These are phyloP conservation scores for Phyllostomus hastatus DNA, from an alignment of 2,113 vertebrate genomes.

Conservation along the genomic window DNA sequence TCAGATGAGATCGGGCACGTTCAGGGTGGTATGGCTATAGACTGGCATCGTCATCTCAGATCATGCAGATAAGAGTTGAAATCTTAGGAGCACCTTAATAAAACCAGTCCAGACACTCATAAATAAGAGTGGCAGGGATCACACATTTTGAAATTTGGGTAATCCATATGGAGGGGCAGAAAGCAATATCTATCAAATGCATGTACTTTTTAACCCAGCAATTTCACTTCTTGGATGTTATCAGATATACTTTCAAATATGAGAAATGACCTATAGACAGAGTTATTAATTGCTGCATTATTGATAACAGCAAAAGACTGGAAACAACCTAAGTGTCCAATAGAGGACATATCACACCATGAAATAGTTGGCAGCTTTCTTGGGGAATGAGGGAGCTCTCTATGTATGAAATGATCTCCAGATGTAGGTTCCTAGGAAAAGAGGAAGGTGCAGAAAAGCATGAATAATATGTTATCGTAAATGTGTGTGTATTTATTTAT, in stretches of 20 bases:
- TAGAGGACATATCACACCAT: background rate
- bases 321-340: background rate
- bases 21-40: no score
- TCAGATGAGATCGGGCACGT: background rate
- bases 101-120: background rate
- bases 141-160: background rate
- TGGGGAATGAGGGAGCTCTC: background rate
- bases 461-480: background rate
- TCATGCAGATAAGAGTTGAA: background rate
- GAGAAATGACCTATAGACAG: background rate
- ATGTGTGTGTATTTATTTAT: background rate
- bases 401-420: background rate
- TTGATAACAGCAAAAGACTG: background rate
- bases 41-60: background rate
- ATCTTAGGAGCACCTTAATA: background rate
- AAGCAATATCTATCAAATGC: background rate
- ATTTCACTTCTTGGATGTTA: background rate
- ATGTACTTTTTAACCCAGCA: background rate
- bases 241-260: constrained; percentile 32
- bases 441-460: background rate
- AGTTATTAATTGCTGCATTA: background rate
- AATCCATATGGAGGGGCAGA: background rate
- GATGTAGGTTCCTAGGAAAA: background rate
- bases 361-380: background rate
- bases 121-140: background rate